Conservation (phyloP, 2,888 invertebrate genomes). For the Odontocerum albicorne region DNA sequence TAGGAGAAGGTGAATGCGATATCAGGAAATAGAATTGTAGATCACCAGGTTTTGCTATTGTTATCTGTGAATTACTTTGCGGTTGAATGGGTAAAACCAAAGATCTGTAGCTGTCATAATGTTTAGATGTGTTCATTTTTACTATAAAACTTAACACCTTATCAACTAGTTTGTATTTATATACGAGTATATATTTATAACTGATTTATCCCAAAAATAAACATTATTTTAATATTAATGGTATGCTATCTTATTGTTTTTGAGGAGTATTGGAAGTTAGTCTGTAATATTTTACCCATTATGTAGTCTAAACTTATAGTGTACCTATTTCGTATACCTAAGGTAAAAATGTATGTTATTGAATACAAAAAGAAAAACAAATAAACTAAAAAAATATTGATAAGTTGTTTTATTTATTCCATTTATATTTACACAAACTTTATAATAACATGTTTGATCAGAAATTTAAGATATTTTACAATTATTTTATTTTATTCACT, state of each 20-base stretch:
- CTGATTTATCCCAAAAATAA: neutral
- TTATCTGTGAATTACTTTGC: slow-evolving; percentile 21
- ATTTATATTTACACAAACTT: too few species aligned
- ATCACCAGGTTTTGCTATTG: slow-evolving; percentile 19
- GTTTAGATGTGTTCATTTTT: slow-evolving; percentile 31
- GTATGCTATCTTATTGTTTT: slow-evolving; percentile 6
- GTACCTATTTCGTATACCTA: slow-evolving; percentile 36
- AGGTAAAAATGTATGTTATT: slow-evolving; percentile 37
- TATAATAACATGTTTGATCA: too few species aligned
- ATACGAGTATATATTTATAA: too few species aligned
- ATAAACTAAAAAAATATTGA: slow-evolving; percentile 25
- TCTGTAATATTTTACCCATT: slow-evolving; percentile 34
- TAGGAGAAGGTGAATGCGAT: too few species aligned
- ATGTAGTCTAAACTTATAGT: slow-evolving; percentile 36
- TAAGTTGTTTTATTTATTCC: slow-evolving; percentile 28
- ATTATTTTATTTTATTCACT: too few species aligned
- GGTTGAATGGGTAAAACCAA: slow-evolving; percentile 10
- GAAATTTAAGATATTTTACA: too few species aligned
- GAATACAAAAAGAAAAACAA: slow-evolving; percentile 35
- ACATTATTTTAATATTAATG: slow-evolving; percentile 8
- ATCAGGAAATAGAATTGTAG: too few species aligned
- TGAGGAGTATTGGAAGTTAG: slow-evolving; percentile 25
- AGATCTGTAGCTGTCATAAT: slow-evolving; percentile 24
- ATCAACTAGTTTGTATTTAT: too few species aligned
- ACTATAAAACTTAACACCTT: slow-evolving; percentile 20